phyloP scores from a whole-genome alignment of 2,888 invertebrate species.

The Seira musarum region DNA sequence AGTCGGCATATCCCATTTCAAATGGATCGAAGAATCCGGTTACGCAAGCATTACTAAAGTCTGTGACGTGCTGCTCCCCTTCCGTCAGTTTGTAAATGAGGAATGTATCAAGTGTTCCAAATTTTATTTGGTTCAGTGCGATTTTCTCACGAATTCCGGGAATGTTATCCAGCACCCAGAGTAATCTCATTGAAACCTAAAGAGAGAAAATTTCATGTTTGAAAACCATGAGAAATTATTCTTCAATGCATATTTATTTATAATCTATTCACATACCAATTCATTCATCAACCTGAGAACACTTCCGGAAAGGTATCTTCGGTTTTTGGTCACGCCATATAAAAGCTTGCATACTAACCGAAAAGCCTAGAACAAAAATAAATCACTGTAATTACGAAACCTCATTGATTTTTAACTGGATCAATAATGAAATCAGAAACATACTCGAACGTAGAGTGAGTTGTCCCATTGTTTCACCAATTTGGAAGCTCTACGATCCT shows the following conservation, averaged over 20 bases:
- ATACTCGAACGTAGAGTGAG: constrained; percentile 80
- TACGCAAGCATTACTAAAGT: constrained; percentile 91
- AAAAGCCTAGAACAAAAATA: constrained; percentile 75
- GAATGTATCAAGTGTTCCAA: constrained; percentile 96
- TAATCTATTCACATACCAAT: constrained; percentile 79
- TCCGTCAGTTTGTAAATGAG: constrained; percentile 75
- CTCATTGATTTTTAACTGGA: background rate
- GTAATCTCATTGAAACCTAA: constrained; percentile 83
- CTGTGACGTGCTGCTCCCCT: constrained; percentile 80
- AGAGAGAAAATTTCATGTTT: no score
- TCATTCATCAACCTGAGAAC: constrained; percentile 88
- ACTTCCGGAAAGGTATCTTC: constrained; percentile 88
- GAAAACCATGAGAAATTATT: no score
- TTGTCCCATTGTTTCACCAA: constrained; percentile 85
- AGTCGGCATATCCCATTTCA: constrained; percentile 86
- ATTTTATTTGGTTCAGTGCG: constrained; percentile 78
- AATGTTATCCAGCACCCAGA: constrained; percentile 85
- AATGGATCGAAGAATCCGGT: constrained; percentile 97
- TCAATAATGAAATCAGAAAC: background rate
- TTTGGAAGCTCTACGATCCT: constrained; percentile 84
- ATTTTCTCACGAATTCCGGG: constrained; percentile 77
- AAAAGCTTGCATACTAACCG: constrained; percentile 80
- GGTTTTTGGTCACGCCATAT: constrained; percentile 84
- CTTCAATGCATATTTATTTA: no score
- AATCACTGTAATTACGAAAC: background rate